phyloP scores from a whole-genome alignment of 1,140 invertebrate species.

The Panulirus ornatus region DNA sequence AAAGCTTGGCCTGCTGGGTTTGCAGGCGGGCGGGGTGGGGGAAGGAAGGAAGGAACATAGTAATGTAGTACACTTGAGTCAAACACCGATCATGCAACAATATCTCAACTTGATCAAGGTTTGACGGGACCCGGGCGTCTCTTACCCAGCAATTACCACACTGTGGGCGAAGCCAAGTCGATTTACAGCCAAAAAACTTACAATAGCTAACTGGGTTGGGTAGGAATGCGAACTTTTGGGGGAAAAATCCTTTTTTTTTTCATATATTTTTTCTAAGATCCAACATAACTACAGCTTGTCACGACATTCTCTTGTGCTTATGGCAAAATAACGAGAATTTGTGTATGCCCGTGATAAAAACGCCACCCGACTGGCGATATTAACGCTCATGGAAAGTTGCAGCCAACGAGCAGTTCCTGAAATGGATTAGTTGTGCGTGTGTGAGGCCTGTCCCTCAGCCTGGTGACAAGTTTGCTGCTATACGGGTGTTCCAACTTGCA shows the following conservation, averaged over 20 bases:
- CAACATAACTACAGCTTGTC: background rate
- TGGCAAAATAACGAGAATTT: slow-evolving; percentile 40
- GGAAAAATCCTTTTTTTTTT: too few relatives aligned
- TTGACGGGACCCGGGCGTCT: background rate
- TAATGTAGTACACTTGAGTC: too few relatives aligned
- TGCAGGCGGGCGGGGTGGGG: too few relatives aligned
- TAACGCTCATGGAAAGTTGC: slow-evolving; percentile 49
- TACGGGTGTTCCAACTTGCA: slow-evolving; percentile 50
- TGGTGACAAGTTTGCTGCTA: slow-evolving; percentile 39
- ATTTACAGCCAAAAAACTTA: background rate
- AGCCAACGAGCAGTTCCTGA: slow-evolving; percentile 41
- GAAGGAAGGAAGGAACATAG: too few relatives aligned
- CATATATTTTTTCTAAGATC: background rate
- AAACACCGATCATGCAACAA: background rate
- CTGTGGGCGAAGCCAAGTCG: background rate
- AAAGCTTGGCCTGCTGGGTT: too few relatives aligned
- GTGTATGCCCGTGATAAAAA: slow-evolving; percentile 33
- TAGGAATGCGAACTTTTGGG: background rate
- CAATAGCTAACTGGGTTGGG: background rate
- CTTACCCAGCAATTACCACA: background rate
- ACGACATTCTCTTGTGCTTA: background rate
- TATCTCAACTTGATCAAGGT: background rate
- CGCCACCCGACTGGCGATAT: slow-evolving; percentile 9
- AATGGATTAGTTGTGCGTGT: slow-evolving; percentile 51
- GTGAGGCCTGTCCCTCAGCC: slow-evolving; percentile 23